Percentiles rank a stretch among this genome's conserved stretches.
These are phyloP conservation scores for Harpagifer antarcticus DNA, from an alignment of 2,797 vertebrate species.

Conservation along the genomic window DNA sequence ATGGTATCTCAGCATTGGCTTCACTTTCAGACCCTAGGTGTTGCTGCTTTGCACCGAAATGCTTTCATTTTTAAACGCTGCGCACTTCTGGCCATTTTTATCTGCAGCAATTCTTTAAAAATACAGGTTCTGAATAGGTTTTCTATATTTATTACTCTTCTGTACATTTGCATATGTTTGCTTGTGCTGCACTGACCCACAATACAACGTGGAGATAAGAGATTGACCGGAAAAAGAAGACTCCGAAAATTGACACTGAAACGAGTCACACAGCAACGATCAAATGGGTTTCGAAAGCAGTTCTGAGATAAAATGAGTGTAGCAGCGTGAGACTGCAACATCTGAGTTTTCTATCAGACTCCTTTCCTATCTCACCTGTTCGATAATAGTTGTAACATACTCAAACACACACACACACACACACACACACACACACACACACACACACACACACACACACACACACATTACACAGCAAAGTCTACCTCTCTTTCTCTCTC, in stretches of 20 bases:
- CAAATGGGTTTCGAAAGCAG: constrained; percentile 59
- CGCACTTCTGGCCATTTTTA: background rate
- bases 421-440: constrained; percentile 6
- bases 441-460: too few relatives aligned
- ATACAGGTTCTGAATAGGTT: background rate
- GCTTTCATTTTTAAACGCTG: too few relatives aligned
- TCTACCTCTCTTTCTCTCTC: too few relatives aligned
- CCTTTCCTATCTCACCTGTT: constrained; percentile 67
- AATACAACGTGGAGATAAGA: background rate
- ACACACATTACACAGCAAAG: background rate
- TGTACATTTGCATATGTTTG: constrained; percentile 10
- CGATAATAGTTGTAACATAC: constrained; percentile 51
- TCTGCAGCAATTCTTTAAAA: background rate
- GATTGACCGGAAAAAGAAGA: constrained; percentile 23
- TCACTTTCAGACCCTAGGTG: too few relatives aligned
- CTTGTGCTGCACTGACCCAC: background rate
- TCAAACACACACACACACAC: constrained; percentile 20
- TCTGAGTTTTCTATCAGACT: constrained; percentile 72
- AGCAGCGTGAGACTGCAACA: constrained; percentile 59
- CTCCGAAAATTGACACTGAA: constrained; percentile 60
- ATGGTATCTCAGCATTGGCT: too few relatives aligned
- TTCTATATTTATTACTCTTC: background rate
- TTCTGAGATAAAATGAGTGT: constrained; percentile 68
- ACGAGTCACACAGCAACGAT: constrained; percentile 66
- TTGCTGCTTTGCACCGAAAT: too few relatives aligned